Conservation (phyloP, 2,888 invertebrate species). For the Hyposoter didymator region DNA sequence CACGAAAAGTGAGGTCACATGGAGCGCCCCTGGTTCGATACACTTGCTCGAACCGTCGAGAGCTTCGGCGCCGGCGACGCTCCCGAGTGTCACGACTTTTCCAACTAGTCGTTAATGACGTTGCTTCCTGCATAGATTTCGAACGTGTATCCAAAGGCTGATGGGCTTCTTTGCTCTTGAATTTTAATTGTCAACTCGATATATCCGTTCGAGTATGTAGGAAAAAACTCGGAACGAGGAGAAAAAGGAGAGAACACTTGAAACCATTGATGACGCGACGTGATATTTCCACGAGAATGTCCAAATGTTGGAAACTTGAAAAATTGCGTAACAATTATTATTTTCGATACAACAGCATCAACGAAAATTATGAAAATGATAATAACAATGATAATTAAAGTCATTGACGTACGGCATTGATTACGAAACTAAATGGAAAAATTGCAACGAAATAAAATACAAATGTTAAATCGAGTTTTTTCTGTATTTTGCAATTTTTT, state of each 20-base stretch:
- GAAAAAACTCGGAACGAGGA: constrained; percentile 14
- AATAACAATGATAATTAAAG: not conserved
- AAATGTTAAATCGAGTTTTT: not conserved
- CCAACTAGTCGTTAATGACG: constrained; percentile 45
- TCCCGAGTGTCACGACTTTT: constrained; percentile 4
- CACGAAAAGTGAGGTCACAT: not conserved
- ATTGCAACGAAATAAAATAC: not conserved
- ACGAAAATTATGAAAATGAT: not conserved
- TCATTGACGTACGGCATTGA: not conserved
- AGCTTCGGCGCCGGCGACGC: constrained; percentile 2
- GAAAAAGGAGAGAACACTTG: not conserved
- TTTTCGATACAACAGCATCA: not conserved
- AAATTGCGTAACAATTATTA: not conserved
- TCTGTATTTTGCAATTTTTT: not conserved
- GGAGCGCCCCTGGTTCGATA: not conserved
- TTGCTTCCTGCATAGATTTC: constrained; percentile 13
- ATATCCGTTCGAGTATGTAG: constrained; percentile 16
- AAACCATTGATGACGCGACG: constrained; percentile 30
- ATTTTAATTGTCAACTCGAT: constrained; percentile 57
- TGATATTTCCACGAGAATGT: not conserved
- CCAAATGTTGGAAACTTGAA: not conserved
- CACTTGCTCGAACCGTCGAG: constrained; percentile 3
- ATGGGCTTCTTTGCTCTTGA: constrained; percentile 48
- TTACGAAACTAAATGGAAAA: not conserved
- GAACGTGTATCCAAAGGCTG: constrained; percentile 6